Conservation (phyloP, 2,888 invertebrate genomes). For the Vannuccia rotundouncinata region DNA sequence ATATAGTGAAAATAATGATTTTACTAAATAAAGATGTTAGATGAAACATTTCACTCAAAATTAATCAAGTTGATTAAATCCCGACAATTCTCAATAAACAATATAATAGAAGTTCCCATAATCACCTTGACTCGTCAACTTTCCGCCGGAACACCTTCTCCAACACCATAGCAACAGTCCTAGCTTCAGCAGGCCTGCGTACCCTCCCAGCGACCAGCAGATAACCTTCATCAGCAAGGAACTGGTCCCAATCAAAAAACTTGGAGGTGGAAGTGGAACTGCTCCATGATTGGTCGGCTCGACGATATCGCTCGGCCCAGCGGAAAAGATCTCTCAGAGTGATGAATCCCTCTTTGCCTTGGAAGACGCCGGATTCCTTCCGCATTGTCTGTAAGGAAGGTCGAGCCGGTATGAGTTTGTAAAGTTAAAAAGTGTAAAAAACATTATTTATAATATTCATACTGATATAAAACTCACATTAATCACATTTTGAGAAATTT, state of each 20-base stretch:
- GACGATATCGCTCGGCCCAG: conserved; percentile 81
- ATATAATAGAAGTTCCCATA: no score
- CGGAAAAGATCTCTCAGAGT: conserved; percentile 88
- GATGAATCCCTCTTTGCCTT: conserved; percentile 81
- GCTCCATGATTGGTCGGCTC: conserved; percentile 46
- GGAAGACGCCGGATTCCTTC: conserved; percentile 77
- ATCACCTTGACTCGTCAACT: conserved; percentile 66
- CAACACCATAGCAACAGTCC: conserved; percentile 69
- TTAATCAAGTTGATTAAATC: no score
- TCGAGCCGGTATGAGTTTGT: no score
- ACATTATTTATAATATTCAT: no score
- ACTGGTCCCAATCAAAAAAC: conserved; percentile 91
- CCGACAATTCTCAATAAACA: no score
- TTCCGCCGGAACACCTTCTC: conserved; percentile 67
- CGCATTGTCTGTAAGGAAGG: conserved; percentile 64
- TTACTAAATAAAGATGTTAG: no score
- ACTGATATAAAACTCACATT: no score
- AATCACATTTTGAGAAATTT: no score
- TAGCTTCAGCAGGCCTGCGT: conserved; percentile 72
- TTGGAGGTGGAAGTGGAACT: conserved; percentile 42
- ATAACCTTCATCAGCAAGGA: conserved; percentile 77
- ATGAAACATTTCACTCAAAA: no score
- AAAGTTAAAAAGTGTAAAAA: no score
- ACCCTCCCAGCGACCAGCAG: conserved; percentile 86
- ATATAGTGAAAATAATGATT: no score